Evolutionary conservation across 2,888 invertebrate species (phyloP).

Genomic region (Chaitophorus viminalis): DNA sequence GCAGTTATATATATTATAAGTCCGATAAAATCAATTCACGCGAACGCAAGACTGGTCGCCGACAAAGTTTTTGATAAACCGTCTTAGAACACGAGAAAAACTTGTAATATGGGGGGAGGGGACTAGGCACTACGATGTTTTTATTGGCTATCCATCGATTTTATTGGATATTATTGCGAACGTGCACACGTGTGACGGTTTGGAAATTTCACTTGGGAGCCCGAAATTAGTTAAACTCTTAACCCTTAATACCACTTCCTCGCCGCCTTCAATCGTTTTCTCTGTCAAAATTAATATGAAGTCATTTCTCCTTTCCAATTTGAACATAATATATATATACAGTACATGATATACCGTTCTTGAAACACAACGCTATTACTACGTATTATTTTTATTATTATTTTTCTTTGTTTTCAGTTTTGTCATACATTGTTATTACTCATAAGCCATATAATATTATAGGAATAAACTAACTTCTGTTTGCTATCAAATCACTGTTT

Average conservation of each 20-base stretch:
- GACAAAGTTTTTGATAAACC: slow-evolving; percentile 55
- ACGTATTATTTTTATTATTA: background rate
- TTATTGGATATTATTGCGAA: slow-evolving; percentile 6
- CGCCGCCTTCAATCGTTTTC: background rate
- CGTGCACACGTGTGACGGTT: background rate
- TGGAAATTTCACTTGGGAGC: background rate
- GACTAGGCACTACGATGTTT: slow-evolving; percentile 39
- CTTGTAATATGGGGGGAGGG: background rate
- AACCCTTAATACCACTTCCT: background rate
- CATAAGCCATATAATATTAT: too few relatives aligned
- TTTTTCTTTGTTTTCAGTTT: background rate
- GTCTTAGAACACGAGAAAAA: slow-evolving; percentile 45
- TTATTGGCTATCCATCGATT: slow-evolving; percentile 25
- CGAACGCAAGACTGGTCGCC: slow-evolving; percentile 50
- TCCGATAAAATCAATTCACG: slow-evolving; percentile 60
- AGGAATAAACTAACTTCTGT: too few relatives aligned
- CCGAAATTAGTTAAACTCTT: slow-evolving; percentile 27
- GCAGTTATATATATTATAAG: slow-evolving; percentile 38
- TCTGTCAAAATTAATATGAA: background rate
- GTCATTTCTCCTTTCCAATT: background rate
- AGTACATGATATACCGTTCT: background rate
- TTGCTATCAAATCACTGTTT: too few relatives aligned
- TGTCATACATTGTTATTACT: background rate
- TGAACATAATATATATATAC: too few relatives aligned
- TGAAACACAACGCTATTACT: background rate